Base-by-base conservation (phyloP, 1,140 invertebrate species). In the Eupeodes corollae region DNA sequence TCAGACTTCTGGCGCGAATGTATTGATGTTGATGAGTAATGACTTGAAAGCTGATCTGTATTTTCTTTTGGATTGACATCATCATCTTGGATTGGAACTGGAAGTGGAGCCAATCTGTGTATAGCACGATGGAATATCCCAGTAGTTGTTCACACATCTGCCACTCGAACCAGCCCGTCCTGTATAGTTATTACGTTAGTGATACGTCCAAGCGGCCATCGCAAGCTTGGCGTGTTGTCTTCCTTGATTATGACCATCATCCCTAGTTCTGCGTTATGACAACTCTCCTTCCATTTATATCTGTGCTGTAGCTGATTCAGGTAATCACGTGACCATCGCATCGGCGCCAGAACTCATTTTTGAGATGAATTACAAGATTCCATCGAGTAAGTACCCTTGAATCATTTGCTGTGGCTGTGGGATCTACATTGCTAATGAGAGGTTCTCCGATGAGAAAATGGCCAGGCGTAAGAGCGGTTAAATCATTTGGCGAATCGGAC, bases 161-260 rank as follows among this genome's bases (percentile, higher is more conserved):
- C 57, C 3, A 57, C 60, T 33, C 64, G 45, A 8, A 56, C 49
- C 8, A 54, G 37, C 35, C 52, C 50, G 52, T 70, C 66, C 2
- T 9, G 12, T 3, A 61, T 60, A 10, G 49, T 52, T 45, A 58
- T 49, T 0, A 55, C 21, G 21, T 52, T 47, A 11, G 52, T 46
- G 19, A 70, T 56, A 26, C 53, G 49, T 16, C 49, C 52, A 5
- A 62, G 34, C 34, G 55, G 31, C 69, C 69, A 71, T 14, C 56
- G 50, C 12, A 63, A 42, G 5, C 63, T 59, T 8, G 61, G 58
- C 12, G 50, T 3, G 37, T 64, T 62, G 10, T 65, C 56, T 42
- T 68, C 59, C 39, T 66, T 62, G 0, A 70, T 31, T 1, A 70
- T 8, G 1, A 71, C 69, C 9, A 71, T 32, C 14, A 50, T 52